Conservation (phyloP, 2,113 vertebrate genomes). For the Eurystomus gularis region DNA sequence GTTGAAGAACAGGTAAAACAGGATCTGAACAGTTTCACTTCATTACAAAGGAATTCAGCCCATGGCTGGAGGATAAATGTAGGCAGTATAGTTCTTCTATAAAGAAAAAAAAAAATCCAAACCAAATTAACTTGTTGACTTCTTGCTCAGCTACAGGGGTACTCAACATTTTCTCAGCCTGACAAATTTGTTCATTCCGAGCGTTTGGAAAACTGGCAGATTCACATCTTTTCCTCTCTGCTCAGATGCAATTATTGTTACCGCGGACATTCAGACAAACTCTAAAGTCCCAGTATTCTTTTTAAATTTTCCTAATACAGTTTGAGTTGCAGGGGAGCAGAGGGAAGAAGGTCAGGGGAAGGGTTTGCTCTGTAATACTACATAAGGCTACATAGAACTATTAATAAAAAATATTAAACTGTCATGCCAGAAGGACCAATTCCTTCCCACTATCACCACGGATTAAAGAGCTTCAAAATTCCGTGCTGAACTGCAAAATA, state of each 20-base stretch:
- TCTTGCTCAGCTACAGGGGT: not conserved
- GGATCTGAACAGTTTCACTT: conserved; percentile 43
- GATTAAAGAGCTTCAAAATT: not conserved
- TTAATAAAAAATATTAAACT: not conserved
- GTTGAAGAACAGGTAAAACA: conserved; percentile 49
- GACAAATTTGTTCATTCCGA: not conserved
- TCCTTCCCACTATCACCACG: not conserved
- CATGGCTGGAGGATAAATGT: conserved; percentile 12
- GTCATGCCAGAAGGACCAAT: not conserved
- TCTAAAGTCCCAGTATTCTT: not conserved
- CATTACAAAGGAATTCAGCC: conserved; percentile 57
- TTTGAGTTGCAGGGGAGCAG: not conserved
- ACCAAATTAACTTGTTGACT: conserved; percentile 16
- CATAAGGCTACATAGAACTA: not conserved
- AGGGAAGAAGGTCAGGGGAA: not conserved
- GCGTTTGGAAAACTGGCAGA: not conserved
- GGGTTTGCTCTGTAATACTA: not conserved
- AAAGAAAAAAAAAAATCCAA: not conserved
- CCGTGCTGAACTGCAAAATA: not conserved
- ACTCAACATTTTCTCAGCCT: not conserved
- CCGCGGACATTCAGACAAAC: not conserved
- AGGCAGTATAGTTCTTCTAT: not conserved
- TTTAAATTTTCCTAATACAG: not conserved
- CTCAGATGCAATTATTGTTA: not conserved
- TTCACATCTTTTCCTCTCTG: not conserved